Evolutionary conservation across 2,113 vertebrate species (phyloP).

Genomic region (Mus spicilegus): DNA sequence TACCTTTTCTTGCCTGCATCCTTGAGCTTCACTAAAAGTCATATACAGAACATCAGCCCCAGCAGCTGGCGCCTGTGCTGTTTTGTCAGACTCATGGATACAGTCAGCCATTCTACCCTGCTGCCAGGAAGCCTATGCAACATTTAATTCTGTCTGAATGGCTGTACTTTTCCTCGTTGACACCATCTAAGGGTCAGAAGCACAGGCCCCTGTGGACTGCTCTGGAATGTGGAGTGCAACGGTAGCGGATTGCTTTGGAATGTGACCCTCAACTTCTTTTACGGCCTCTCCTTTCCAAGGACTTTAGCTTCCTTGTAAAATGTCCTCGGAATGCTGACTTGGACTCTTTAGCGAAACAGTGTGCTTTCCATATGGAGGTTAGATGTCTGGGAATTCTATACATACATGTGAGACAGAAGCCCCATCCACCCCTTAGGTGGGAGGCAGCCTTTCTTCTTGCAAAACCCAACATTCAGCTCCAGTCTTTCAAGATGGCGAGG

Average conservation of each 20-base stretch:
- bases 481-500: slow-evolving; percentile 15
- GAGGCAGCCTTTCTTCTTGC: neutral
- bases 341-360: neutral
- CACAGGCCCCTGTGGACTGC: neutral
- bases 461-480: slow-evolving; percentile 50
- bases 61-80: neutral
- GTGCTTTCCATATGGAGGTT: neutral
- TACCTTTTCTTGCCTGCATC: neutral
- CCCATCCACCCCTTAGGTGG: neutral
- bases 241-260: neutral
- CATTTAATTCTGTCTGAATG: neutral
- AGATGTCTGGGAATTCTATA: neutral
- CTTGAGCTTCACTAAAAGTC: neutral
- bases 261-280: neutral
- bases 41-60: neutral
- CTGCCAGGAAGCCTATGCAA: neutral
- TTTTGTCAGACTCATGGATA: neutral
- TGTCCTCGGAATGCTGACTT: slow-evolving; percentile 49
- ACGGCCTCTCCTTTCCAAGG: slow-evolving; percentile 46
- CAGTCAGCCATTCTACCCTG: neutral
- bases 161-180: slow-evolving; percentile 39
- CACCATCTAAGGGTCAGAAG: slow-evolving; percentile 29
- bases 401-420: neutral
- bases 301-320: slow-evolving; percentile 33
- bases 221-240: neutral